Conservation (phyloP, 2,797 vertebrate species). For the Tenualosa thibaudeaui region DNA sequence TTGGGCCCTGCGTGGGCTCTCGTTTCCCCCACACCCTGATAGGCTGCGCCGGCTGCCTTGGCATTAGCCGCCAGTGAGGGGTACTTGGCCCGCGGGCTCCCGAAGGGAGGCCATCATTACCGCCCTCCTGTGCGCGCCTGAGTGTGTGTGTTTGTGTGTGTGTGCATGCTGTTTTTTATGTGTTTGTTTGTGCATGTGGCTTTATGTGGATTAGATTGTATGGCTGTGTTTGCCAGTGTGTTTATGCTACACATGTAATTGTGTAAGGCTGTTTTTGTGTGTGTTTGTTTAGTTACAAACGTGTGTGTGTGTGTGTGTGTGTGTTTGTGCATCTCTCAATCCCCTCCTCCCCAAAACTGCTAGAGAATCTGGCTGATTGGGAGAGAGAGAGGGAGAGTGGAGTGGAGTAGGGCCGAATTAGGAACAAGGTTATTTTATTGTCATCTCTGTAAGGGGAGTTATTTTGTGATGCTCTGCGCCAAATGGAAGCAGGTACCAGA, state of each 20-base stretch:
- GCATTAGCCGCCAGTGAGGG: slow-evolving; percentile 13
- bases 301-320: slow-evolving; percentile 30
- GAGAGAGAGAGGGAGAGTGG: slow-evolving; percentile 28
- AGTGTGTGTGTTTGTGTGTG: slow-evolving; percentile 11
- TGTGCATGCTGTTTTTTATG: background rate
- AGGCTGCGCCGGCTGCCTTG: background rate
- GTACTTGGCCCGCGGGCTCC: slow-evolving; percentile 20
- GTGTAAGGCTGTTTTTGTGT: slow-evolving; percentile 20
- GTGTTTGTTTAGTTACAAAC: slow-evolving; percentile 26
- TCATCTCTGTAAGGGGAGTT: slow-evolving; percentile 55
- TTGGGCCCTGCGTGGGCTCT: slow-evolving; percentile 12
- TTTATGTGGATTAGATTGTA: background rate
- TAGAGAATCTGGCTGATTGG: slow-evolving; percentile 45
- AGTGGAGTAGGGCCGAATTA: slow-evolving; percentile 49
- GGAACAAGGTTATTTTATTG: slow-evolving; percentile 66
- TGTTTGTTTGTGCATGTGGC: slow-evolving; percentile 17
- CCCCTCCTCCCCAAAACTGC: background rate
- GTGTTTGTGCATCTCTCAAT: slow-evolving; percentile 20
- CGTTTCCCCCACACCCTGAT: background rate
- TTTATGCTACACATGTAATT: background rate
- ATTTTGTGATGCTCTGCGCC: slow-evolving; percentile 54
- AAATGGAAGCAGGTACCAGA: slow-evolving; percentile 59
- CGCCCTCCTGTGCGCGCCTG: background rate
- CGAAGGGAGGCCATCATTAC: slow-evolving; percentile 16
- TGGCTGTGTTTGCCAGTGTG: background rate